Evolutionary conservation across 2,888 invertebrate species (phyloP).

Genomic region (Eurytoma californica): DNA sequence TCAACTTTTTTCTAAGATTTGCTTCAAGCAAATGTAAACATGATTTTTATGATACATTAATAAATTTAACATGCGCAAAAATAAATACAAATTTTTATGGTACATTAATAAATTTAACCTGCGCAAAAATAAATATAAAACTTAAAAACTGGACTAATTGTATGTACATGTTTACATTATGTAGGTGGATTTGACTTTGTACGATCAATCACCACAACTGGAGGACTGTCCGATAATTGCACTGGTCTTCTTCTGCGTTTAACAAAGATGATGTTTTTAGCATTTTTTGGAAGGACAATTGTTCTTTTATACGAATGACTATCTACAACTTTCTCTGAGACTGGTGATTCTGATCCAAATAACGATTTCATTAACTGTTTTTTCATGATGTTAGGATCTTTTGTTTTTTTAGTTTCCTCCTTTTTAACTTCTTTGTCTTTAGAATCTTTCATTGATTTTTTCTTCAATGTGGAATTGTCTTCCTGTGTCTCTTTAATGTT

Average conservation of each 20-base stretch:
- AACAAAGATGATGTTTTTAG: conserved; percentile 49
- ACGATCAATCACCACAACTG: conserved; percentile 24
- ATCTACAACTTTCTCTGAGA: background rate
- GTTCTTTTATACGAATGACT: background rate
- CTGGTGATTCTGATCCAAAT: background rate
- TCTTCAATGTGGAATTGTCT: no score
- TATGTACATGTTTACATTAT: conserved; percentile 39
- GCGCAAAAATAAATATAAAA: conserved; percentile 17
- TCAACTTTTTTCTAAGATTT: background rate
- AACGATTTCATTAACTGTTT: conserved; percentile 1
- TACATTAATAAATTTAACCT: background rate
- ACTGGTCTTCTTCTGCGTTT: conserved; percentile 62
- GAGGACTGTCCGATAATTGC: conserved; percentile 63
- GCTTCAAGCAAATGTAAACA: background rate
- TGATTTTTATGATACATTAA: conserved; percentile 32
- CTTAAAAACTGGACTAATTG: conserved; percentile 2
- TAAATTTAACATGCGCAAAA: conserved; percentile 14
- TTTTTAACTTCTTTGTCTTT: no score
- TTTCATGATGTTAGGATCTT: background rate
- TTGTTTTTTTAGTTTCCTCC: background rate
- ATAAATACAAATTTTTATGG: background rate
- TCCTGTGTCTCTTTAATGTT: no score
- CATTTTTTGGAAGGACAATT: background rate
- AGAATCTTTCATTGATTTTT: no score
- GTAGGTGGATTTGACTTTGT: background rate